Percentiles rank a stretch among this genome's conserved stretches.
These are phyloP conservation scores for Drosophila pachea DNA, from an alignment of 1,140 invertebrate species.

Conservation along the genomic window DNA sequence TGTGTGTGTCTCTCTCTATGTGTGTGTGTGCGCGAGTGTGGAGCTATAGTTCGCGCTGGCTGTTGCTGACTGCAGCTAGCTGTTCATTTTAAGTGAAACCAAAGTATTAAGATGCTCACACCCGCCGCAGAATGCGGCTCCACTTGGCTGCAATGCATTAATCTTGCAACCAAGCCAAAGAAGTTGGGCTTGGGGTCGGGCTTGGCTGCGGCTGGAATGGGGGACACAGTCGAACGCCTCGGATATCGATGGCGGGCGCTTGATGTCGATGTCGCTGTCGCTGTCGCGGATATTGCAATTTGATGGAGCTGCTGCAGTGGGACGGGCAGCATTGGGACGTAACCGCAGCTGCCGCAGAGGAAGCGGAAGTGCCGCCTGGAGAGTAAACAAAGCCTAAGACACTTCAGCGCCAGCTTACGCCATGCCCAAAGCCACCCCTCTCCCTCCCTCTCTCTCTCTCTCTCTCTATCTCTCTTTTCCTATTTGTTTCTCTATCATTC, in stretches of 20 bases:
- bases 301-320: conserved; percentile 52
- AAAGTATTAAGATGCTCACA: conserved; percentile 68
- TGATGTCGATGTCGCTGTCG: conserved; percentile 52
- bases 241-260: conserved; percentile 61
- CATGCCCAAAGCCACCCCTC: background rate
- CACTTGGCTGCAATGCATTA: conserved; percentile 63
- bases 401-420: conserved; percentile 45
- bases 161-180: conserved; percentile 50
- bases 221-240: conserved; percentile 25
- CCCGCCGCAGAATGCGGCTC: conserved; percentile 10
- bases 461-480: background rate
- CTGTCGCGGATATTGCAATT: conserved; percentile 74
- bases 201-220: background rate
- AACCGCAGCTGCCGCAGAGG: conserved; percentile 32
- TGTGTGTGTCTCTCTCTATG: no score
- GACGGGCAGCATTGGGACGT: conserved; percentile 24
- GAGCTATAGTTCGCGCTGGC: background rate
- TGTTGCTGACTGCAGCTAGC: background rate
- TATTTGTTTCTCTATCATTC: background rate
- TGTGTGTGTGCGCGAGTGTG: conserved; percentile 3
- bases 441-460: background rate
- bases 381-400: conserved; percentile 66
- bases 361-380: conserved; percentile 38
- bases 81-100: conserved; percentile 67
- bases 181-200: background rate